Evolutionary conservation across 2,113 vertebrate species (phyloP), one percentile per base, ranked within the genome.

Genomic region (Solea senegalensis): DNA sequence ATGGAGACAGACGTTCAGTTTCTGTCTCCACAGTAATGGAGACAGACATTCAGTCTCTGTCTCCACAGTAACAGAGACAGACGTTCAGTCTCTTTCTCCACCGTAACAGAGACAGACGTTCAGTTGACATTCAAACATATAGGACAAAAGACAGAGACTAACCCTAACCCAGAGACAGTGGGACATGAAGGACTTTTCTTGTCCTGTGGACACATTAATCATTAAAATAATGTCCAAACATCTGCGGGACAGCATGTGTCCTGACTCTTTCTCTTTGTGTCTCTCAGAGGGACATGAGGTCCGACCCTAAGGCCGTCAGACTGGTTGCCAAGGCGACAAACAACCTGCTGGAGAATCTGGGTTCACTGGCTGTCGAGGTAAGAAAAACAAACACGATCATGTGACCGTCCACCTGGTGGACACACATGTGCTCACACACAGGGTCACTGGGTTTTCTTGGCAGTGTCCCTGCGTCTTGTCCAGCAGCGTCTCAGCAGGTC

Each of bases 301-400:
- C 93, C 7, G 93, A 95, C 80, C 94, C 93, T 0, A 78, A 86
- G 7, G 91, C 93, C 1, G 41, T 95, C 50, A 58, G 54, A 48
- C 81, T 92, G 59, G 90, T 97, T 3, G 85, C 92, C 68, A 90
- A 58, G 83, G 94, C 95, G 3, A 91, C 94, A 63, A 92, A 95
- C 83, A 88, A 83, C 12, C 88, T 96, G 46, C 88, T 92, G 85
- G 91, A 91, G 21, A 95, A 92, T 73, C 2, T 96, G 76, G 90
- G 91, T 21, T 92, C 87, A 0, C 90, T 97, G 51, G 84, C 95
- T 10, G 90, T 93, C 9, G 96, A 97, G 95, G 96, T 97, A 92
- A 80, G 92, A 43, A 8, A n/a, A 8, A 10, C 16, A 13, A 16
- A 61, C 45, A 40, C 21, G 21, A 34, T 41, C 21, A 1, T 13